Evolutionary conservation across 2,888 invertebrate genomes (phyloP), one percentile per base, ranked within the genome.

Genomic region (Bombylius major): DNA sequence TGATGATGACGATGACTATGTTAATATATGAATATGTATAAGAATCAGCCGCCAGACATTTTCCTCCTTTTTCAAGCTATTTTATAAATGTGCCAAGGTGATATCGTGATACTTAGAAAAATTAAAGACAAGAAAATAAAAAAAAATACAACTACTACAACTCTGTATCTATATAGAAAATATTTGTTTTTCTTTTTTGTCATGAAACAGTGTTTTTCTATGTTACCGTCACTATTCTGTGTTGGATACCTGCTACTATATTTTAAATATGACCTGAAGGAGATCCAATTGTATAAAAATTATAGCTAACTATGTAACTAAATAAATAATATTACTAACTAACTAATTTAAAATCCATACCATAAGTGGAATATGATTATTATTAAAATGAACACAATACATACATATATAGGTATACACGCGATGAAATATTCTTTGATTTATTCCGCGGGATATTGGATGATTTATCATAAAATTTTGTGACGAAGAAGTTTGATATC

Each of bases 81-180:
- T 31, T 39, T 14, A 51, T 56, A 58, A 58, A 58, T 56, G 56
- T 58, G 56, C 58, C 56, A 58, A 58, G 56, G 58, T 58, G 58
- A 58, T 58, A 52, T 42, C 11, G 8, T 42, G 8, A 11, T 42
- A 42, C 39, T 7, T 11, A 11, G 11, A 42, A 42, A 42, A 36
- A 36, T 7, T 7, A 36, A 36, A 36, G 7, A 36, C 1, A 36
- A 8, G 8, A 36, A 36, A 36, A 7, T 7, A 36, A 36, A 7
- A 36, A 36, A 36, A 36, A 8, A 36, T 11, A 42, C 39, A 42
- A 42, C 7, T 11, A 23, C 23, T 42, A 42, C 8, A 42, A 42
- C 1, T 11, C 11, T 42, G 6, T 42, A 42, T 23, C 39, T 11
- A 4, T 42, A 42, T 11, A 7, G 1, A 11, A 8, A 8, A 42